A percentile compares a stretch with the other conserved stretches of the same genome.
Evolutionary conservation across 2,797 vertebrate genomes (phyloP).

Genomic region (Bradypodion ventrale): DNA sequence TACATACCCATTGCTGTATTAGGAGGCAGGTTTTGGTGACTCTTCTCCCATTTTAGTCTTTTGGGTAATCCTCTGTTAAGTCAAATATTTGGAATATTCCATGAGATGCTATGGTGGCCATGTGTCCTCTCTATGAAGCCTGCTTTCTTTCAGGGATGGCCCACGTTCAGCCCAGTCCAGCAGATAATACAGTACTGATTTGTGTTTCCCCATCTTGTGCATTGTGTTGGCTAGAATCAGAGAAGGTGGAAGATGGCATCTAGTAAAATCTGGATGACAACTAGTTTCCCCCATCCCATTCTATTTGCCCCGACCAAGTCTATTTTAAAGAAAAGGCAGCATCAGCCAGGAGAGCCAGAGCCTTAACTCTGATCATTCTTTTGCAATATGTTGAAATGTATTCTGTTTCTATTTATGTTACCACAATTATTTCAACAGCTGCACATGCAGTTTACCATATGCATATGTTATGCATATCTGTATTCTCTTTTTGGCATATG

Average conservation of each 20-base stretch:
- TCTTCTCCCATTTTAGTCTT: background rate
- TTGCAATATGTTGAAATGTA: background rate
- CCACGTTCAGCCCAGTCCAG: background rate
- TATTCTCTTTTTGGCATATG: background rate
- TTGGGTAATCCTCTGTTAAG: background rate
- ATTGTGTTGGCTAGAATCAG: background rate
- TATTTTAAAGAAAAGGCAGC: background rate
- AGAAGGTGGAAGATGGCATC: background rate
- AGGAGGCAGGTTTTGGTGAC: background rate
- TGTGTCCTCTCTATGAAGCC: background rate
- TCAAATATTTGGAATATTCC: background rate
- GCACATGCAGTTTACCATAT: background rate
- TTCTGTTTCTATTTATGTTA: background rate
- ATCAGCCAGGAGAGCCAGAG: background rate
- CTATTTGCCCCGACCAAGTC: background rate
- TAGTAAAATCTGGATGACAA: background rate
- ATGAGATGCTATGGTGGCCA: background rate
- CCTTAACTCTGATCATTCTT: background rate
- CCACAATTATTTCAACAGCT: background rate
- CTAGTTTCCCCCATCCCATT: background rate
- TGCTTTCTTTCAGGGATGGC: background rate
- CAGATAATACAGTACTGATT: background rate
- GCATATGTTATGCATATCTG: background rate
- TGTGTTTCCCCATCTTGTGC: background rate
- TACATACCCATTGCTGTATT: background rate